Conservation (phyloP, 1,140 invertebrate genomes). For the Thereuonema tuberculata region DNA sequence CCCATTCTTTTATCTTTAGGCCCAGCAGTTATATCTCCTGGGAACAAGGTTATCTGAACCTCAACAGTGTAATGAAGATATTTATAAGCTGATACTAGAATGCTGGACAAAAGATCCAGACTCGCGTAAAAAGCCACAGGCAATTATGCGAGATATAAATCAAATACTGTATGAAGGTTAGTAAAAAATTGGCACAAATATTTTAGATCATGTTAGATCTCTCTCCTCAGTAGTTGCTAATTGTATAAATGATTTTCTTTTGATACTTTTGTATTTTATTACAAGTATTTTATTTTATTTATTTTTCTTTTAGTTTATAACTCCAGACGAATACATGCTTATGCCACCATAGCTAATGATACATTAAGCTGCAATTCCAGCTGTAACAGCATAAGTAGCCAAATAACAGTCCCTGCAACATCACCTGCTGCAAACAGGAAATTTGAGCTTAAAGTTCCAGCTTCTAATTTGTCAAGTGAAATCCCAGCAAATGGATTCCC, state of each 20-base stretch:
- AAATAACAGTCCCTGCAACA: background rate
- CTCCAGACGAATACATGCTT: conserved; percentile 42
- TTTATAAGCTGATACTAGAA: conserved; percentile 68
- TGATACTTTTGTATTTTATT: no score
- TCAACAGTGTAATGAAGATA: conserved; percentile 55
- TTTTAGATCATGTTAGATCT: no score
- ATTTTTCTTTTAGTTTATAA: conserved; percentile 38
- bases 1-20: no score
- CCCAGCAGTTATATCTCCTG: conserved; percentile 38
- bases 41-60: conserved; percentile 62
- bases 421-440: background rate
- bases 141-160: conserved; percentile 66
- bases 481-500: background rate
- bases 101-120: conserved; percentile 70
- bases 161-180: conserved; percentile 57
- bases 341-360: conserved; percentile 21
- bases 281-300: no score
- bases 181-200: no score
- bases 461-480: background rate
- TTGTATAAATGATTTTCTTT: no score
- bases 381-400: background rate
- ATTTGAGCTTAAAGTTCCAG: no score
- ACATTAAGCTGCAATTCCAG: background rate
- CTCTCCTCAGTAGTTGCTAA: no score
- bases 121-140: conserved; percentile 55